A percentile compares a stretch with the other conserved stretches of the same genome.
Conservation (phyloP, 2,888 invertebrate species). For the Sialis lutaria region DNA sequence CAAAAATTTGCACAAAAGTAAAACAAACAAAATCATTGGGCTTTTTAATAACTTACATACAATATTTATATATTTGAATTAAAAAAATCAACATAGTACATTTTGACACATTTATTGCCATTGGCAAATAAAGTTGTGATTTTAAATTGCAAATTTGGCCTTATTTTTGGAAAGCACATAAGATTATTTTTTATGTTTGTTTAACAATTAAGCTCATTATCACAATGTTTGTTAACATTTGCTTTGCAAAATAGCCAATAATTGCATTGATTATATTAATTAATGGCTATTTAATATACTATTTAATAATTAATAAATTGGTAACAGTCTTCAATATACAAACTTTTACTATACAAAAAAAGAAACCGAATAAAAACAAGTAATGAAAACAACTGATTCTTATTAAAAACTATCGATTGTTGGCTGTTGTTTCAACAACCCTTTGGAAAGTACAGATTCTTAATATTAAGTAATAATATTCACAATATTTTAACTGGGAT, state of each 20-base stretch:
- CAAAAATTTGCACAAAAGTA: conserved; percentile 3
- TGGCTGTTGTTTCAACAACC: conserved; percentile 9
- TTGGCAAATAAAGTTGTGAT: conserved; percentile 2
- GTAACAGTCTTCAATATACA: conserved; percentile 28
- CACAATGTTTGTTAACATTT: conserved; percentile 23
- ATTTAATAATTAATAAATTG: conserved; percentile 13
- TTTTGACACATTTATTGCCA: conserved; percentile 5
- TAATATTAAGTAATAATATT: conserved; percentile 14
- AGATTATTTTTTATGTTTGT: conserved; percentile 9
- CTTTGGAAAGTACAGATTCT: conserved; percentile 13
- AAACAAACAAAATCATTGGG: not conserved
- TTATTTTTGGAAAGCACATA: conserved; percentile 20
- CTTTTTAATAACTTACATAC: not conserved
- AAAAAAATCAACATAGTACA: conserved; percentile 4
- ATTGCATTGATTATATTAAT: conserved; percentile 19
- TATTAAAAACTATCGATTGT: conserved; percentile 8
- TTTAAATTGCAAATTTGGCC: conserved; percentile 21
- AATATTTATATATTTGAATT: not conserved
- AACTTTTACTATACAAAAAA: conserved; percentile 10
- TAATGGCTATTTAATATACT: conserved; percentile 14
- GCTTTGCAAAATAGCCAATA: conserved; percentile 17
- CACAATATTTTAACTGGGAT: conserved; percentile 20
- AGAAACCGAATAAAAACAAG: conserved; percentile 9
- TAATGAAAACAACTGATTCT: conserved; percentile 5
- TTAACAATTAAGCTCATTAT: conserved; percentile 19